Evolutionary conservation across 2,113 vertebrate species (phyloP), one percentile per base, ranked within the genome.

Genomic region (Pterocles burchelli): DNA sequence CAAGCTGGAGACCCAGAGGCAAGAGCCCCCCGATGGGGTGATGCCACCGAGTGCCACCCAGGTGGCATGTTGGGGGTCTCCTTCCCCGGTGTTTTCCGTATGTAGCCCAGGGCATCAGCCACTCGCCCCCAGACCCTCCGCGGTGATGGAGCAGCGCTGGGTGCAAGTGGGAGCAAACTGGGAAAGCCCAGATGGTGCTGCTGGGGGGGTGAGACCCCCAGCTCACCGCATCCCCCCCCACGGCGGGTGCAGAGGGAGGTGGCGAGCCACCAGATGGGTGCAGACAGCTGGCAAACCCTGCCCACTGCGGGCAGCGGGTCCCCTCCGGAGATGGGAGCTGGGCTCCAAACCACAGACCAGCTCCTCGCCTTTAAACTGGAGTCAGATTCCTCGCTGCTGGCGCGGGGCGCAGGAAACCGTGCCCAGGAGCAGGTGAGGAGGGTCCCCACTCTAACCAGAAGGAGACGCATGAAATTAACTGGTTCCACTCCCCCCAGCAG

Each of bases 401-500:
- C 95, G 75, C 84, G 14, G 70, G 96, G 94, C 21, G 89, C 91
- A 94, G 89, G 70, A 31, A 94, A 43, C 81, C 0, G 3, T 90
- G 89, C 81, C 95, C 81, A 68, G 93, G 93, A 97, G 93, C 95
- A 97, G 96, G 96, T 96, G 94, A 97, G 89, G 87, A 95, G 66
- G 91, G 88, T 91, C 85, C 96, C 89, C 93, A 78, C 87, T 94
- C 84, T 21, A 78, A 74, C 61, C 2, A 93, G 83, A 83, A 95
- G 92, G 93, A 94, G 91, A 95, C 2, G 94, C 94, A 95, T 97
- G 96, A 97, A 97, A 97, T 96, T 8, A 15, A 51, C 89, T 89
- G 89, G 95, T 97, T 97, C 96, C 96, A 94, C 71, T 95, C 89
- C 49, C 95, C 95, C 9, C 96, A 93, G 94, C 94, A 96, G 96